Evolutionary conservation across 1,140 invertebrate species (phyloP).

Genomic region (Lepidurus arcticus): DNA sequence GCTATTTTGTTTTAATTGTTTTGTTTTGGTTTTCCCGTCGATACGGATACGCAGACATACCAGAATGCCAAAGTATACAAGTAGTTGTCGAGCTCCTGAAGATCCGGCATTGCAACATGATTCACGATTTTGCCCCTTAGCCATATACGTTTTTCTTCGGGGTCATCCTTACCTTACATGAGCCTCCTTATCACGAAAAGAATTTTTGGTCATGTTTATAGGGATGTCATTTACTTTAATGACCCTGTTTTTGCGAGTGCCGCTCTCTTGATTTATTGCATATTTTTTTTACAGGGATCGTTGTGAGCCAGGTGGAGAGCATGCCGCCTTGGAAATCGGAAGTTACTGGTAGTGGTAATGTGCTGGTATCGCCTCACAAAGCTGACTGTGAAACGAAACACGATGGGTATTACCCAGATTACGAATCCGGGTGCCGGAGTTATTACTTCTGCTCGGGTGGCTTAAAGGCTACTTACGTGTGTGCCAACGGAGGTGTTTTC

Average conservation of each 20-base stretch:
- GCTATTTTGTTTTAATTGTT: too few species aligned
- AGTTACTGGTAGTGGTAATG: neutral
- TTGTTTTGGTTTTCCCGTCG: neutral
- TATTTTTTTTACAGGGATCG: neutral
- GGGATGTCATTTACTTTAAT: constrained; percentile 10
- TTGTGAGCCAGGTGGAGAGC: neutral
- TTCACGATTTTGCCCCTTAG: constrained; percentile 13
- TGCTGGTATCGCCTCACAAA: neutral
- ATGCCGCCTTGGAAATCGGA: constrained; percentile 16
- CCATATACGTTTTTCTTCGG: neutral
- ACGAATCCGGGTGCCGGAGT: constrained; percentile 51
- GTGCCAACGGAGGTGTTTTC: constrained; percentile 48
- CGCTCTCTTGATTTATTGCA: constrained; percentile 6
- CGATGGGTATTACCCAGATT: constrained; percentile 54
- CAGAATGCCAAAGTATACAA: neutral
- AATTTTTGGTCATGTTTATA: neutral
- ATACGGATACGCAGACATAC: constrained; percentile 7
- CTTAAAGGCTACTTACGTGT: constrained; percentile 52
- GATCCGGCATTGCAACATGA: constrained; percentile 1
- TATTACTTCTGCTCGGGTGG: constrained; percentile 54
- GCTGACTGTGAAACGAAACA: constrained; percentile 40
- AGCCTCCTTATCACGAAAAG: neutral
- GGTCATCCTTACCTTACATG: neutral
- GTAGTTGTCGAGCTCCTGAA: neutral
- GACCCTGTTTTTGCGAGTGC: neutral